These are phyloP conservation scores for Colaptes auratus DNA, from an alignment of 2,113 vertebrate genomes.

Conservation along the genomic window DNA sequence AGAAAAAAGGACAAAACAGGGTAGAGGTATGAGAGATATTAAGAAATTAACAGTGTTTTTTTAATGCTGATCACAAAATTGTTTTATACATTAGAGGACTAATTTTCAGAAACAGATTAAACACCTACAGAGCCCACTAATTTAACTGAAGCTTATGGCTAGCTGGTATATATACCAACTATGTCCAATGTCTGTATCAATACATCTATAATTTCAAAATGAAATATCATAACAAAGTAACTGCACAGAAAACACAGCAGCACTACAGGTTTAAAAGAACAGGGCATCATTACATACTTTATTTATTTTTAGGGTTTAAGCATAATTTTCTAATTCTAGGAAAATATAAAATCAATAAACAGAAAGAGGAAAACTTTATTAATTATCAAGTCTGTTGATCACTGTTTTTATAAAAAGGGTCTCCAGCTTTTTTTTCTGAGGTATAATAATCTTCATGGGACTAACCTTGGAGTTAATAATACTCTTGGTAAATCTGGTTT, in stretches of 20 bases:
- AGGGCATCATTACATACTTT: not conserved
- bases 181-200: not conserved
- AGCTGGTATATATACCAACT: not conserved
- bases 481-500: conserved; percentile 93
- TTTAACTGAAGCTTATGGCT: not conserved
- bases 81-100: not conserved
- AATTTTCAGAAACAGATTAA: not conserved
- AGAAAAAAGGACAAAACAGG: not conserved
- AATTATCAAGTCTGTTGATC: not conserved
- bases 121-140: not conserved
- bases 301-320: not conserved
- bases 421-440: not conserved
- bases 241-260: not conserved
- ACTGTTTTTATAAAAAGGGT: not conserved
- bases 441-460: not conserved
- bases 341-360: not conserved
- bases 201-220: not conserved
- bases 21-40: not conserved
- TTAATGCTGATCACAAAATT: not conserved
- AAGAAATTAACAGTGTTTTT: not conserved
- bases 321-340: not conserved
- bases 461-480: conserved; percentile 95
- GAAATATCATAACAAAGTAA: not conserved
- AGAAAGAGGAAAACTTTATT: not conserved
- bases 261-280: not conserved